Conservation (phyloP, 2,113 vertebrate species). For the Pelecanus crispus region DNA sequence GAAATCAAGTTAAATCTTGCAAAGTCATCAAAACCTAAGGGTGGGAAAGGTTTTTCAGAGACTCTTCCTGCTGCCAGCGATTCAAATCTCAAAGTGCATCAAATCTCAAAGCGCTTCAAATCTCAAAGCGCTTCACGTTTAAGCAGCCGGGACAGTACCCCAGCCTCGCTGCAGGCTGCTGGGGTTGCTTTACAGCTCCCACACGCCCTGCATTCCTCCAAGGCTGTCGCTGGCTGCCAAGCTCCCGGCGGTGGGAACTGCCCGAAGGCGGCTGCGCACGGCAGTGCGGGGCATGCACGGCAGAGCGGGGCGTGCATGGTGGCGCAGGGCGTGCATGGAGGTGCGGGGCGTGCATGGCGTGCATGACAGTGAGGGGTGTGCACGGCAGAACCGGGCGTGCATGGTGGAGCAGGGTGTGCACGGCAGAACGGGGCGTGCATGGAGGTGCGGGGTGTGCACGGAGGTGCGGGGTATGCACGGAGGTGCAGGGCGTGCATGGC, state of each 20-base stretch:
- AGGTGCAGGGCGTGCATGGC: too few relatives aligned
- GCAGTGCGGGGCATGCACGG: accelerated
- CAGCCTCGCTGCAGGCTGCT: neutral
- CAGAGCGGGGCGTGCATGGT: accelerated
- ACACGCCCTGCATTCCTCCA: neutral
- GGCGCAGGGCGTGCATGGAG: neutral
- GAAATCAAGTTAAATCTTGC: neutral
- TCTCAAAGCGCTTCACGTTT: neutral
- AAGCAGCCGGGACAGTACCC: neutral
- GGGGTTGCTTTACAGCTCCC: neutral
- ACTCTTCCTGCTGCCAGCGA: neutral
- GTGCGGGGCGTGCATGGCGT: neutral
- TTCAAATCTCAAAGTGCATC: neutral
- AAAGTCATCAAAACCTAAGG: neutral
- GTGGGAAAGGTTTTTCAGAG: neutral
- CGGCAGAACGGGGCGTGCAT: accelerated
- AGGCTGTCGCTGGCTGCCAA: neutral
- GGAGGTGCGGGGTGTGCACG: accelerated
- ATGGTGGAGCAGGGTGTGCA: neutral
- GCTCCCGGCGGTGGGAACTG: neutral
- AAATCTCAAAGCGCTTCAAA: neutral
- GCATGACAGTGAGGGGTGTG: neutral
- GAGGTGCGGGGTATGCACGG: too few relatives aligned
- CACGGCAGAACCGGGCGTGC: neutral
- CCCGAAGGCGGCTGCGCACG: accelerated